Conservation (phyloP, 2,797 vertebrate species). For the Echiichthys vipera region DNA sequence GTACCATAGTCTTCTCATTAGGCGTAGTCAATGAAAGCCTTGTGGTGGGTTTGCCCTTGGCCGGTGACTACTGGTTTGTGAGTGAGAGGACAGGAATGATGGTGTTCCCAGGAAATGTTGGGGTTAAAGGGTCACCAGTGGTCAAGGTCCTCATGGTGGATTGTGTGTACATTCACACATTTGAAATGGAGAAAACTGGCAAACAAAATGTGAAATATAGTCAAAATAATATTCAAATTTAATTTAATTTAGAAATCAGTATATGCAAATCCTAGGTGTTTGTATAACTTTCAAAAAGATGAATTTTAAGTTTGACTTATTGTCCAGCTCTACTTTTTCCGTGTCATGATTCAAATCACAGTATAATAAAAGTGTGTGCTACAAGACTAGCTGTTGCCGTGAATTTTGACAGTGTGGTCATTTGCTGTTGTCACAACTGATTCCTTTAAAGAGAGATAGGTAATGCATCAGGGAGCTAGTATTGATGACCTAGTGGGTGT, state of each 20-base stretch:
- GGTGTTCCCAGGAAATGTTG: slow-evolving; percentile 56
- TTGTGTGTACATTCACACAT: background rate
- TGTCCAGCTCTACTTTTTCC: background rate
- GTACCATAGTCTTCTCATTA: slow-evolving; percentile 75
- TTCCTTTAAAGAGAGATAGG: background rate
- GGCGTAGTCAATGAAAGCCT: slow-evolving; percentile 75
- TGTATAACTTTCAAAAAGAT: background rate
- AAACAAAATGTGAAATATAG: background rate
- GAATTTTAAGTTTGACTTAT: background rate
- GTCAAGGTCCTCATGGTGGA: slow-evolving; percentile 4
- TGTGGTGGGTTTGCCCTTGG: slow-evolving; percentile 65
- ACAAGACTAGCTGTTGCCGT: background rate
- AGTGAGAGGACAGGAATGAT: slow-evolving; percentile 67
- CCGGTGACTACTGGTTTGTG: slow-evolving; percentile 50
- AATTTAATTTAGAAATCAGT: background rate
- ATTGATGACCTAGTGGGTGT: too few relatives aligned
- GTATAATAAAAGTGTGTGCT: background rate
- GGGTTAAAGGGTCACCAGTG: slow-evolving; percentile 61
- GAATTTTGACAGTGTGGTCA: too few relatives aligned
- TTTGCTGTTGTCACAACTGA: too few relatives aligned
- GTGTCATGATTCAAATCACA: background rate
- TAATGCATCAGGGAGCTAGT: too few relatives aligned
- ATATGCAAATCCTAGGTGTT: background rate
- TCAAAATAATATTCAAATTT: background rate
- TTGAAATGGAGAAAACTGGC: background rate